A percentile compares a stretch with the other conserved stretches of the same genome.
phyloP scores from a whole-genome alignment of 64 coral and sea anemone genomes.

The Montipora capricornis region DNA sequence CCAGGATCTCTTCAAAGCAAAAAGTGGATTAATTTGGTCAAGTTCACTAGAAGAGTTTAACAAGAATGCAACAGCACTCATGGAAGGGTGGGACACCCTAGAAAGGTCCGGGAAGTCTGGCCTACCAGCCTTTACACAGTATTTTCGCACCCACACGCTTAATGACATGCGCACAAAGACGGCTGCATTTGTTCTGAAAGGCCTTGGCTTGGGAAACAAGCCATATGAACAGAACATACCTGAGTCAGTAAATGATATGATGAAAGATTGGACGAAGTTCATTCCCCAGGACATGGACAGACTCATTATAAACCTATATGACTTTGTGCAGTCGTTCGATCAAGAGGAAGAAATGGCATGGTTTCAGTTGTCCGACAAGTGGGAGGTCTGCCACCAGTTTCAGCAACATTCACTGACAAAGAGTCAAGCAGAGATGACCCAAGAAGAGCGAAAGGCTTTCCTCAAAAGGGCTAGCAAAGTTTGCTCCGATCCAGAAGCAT shows the following conservation, averaged over 20 bases:
- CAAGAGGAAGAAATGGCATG: too few species aligned
- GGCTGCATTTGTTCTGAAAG: slow-evolving; percentile 13
- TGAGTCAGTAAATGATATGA: too few species aligned
- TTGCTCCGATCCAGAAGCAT: too few species aligned
- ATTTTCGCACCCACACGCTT: slow-evolving; percentile 7
- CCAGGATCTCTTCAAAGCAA: slow-evolving; percentile 5
- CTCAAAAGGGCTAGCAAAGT: too few species aligned
- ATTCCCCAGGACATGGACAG: too few species aligned
- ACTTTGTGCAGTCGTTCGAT: too few species aligned
- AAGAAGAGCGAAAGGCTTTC: too few species aligned
- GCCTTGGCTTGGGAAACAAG: too few species aligned
- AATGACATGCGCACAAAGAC: slow-evolving; percentile 10
- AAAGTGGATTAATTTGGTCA: slow-evolving; percentile 15
- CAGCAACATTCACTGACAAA: neutral
- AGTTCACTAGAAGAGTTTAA: slow-evolving; percentile 27
- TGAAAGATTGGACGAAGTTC: too few species aligned
- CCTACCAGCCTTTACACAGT: neutral
- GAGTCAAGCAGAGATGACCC: neutral
- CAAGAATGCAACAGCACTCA: neutral
- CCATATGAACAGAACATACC: too few species aligned
- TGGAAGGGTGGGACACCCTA: slow-evolving; percentile 20
- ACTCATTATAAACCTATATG: too few species aligned
- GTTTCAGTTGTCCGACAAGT: too few species aligned
- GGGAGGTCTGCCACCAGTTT: slow-evolving; percentile 1
- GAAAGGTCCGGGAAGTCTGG: neutral